Percentiles rank a stretch among this genome's conserved stretches.
Evolutionary conservation across 2,888 invertebrate species (phyloP).

Genomic region (Polyommatus iphigenia): DNA sequence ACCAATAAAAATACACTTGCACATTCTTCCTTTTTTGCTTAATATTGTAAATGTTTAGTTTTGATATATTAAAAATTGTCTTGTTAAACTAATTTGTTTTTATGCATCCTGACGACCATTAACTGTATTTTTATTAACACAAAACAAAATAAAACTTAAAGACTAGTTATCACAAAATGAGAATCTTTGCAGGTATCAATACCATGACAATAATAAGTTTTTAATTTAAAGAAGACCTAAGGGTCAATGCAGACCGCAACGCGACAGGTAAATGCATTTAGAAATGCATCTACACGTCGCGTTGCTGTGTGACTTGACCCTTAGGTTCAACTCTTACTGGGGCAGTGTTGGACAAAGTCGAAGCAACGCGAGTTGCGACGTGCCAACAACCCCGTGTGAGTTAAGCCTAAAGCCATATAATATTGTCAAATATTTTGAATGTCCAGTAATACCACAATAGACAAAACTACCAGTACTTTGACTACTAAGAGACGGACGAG

Average conservation of each 20-base stretch:
- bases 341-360: no score
- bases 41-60: constrained; percentile 23
- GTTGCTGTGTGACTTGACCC: no score
- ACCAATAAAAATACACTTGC: background rate
- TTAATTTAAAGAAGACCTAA: no score
- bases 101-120: background rate
- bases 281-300: no score
- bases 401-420: background rate
- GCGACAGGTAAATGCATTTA: no score
- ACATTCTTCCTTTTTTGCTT: constrained; percentile 5
- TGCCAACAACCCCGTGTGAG: no score
- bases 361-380: no score
- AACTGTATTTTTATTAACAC: background rate
- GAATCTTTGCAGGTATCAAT: background rate
- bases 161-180: background rate
- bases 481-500: no score
- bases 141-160: background rate
- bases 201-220: no score
- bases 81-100: constrained; percentile 12
- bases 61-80: constrained; percentile 12
- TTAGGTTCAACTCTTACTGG: no score
- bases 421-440: background rate
- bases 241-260: no score
- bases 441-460: background rate
- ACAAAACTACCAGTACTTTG: no score